phyloP scores from a whole-genome alignment of 2,888 invertebrate species.

The Acrobasis consociella region DNA sequence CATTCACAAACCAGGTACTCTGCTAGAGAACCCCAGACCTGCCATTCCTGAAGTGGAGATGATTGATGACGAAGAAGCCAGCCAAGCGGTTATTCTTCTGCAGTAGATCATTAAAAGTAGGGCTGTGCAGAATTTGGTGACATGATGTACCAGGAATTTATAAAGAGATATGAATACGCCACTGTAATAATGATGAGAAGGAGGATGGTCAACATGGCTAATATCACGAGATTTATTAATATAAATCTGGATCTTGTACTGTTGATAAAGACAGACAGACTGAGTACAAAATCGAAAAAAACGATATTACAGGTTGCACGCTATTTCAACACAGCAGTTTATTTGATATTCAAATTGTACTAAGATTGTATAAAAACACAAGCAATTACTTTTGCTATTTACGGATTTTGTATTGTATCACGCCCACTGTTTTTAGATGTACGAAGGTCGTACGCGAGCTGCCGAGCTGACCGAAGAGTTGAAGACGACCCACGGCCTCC shows the following conservation, averaged over 20 bases:
- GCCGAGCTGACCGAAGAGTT: constrained; percentile 88
- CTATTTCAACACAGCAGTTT: too few species aligned
- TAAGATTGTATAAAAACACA: too few species aligned
- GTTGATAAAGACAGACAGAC: too few species aligned
- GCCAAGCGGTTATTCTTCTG: constrained; percentile 81
- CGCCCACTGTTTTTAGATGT: constrained; percentile 78
- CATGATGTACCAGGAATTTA: neutral
- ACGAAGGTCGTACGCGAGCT: constrained; percentile 86
- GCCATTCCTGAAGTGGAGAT: constrained; percentile 60
- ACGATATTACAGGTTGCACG: neutral
- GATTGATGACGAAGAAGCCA: constrained; percentile 53
- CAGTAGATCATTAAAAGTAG: constrained; percentile 87
- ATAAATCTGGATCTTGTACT: too few species aligned
- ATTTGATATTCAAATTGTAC: too few species aligned
- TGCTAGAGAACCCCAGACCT: constrained; percentile 45
- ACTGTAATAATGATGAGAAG: neutral
- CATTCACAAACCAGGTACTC: constrained; percentile 55
- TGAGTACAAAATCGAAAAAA: neutral
- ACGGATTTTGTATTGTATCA: too few species aligned
- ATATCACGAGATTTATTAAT: too few species aligned
- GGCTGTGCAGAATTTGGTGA: constrained; percentile 87
- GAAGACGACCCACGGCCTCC: constrained; percentile 85
- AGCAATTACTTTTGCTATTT: too few species aligned
- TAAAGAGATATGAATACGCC: neutral
- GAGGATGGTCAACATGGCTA: neutral